A percentile compares a stretch with the other conserved stretches of the same genome.
phyloP scores from a whole-genome alignment of 2,797 vertebrate genomes.

The Furcifer pardalis region DNA sequence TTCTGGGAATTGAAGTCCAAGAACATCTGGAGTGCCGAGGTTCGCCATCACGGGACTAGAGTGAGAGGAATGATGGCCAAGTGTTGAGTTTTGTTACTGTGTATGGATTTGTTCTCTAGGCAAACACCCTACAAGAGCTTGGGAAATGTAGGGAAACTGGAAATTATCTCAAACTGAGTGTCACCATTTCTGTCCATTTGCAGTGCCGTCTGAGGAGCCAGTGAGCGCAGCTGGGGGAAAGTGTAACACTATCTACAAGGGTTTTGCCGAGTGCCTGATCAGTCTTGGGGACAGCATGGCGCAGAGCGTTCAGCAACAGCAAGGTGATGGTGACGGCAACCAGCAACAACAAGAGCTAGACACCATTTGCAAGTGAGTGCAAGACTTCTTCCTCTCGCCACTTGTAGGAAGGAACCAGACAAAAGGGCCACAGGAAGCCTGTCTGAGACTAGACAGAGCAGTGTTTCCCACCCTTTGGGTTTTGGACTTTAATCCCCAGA shows the following conservation, averaged over 20 bases:
- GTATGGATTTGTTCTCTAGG: neutral
- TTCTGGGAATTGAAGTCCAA: too few relatives aligned
- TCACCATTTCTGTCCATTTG: neutral
- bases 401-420: too few relatives aligned
- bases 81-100: too few relatives aligned
- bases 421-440: neutral
- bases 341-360: constrained; percentile 85
- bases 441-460: neutral
- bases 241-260: constrained; percentile 93
- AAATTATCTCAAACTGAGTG: neutral
- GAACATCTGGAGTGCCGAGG: too few relatives aligned
- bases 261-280: constrained; percentile 92
- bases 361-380: constrained; percentile 90
- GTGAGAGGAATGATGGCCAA: neutral
- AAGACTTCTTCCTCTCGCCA: too few relatives aligned
- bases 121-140: too few relatives aligned
- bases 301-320: constrained; percentile 75
- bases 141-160: too few relatives aligned
- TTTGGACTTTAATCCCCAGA: too few relatives aligned
- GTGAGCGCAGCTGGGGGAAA: constrained; percentile 75
- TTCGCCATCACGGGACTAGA: too few relatives aligned
- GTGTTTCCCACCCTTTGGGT: too few relatives aligned
- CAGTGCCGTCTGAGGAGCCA: constrained; percentile 62
- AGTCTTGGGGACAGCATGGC: constrained; percentile 90
- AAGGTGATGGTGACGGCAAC: constrained; percentile 74